These are phyloP conservation scores for Cromileptes altivelis DNA, from an alignment of 2,113 vertebrate genomes.

Conservation along the genomic window DNA sequence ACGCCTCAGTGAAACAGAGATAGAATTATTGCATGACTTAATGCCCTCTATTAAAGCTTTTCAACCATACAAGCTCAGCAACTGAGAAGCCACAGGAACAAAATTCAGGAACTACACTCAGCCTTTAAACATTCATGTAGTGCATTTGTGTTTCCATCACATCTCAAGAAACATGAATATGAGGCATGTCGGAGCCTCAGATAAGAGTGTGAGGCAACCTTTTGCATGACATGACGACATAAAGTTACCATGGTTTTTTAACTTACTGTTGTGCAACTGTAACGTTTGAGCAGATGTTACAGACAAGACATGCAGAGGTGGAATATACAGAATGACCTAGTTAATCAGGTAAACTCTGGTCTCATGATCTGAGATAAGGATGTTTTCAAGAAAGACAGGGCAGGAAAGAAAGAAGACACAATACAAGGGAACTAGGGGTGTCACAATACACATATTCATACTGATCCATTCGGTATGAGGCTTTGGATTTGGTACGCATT, in stretches of 20 bases:
- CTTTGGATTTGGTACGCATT: too few relatives aligned
- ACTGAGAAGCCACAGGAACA: neutral
- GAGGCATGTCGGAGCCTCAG: neutral
- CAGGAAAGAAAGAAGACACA: too few relatives aligned
- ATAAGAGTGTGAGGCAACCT: neutral
- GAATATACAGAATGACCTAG: neutral
- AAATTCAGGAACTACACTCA: neutral
- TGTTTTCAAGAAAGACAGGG: too few relatives aligned
- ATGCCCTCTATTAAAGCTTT: neutral
- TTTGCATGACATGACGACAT: neutral
- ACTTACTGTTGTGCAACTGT: neutral
- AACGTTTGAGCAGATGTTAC: neutral
- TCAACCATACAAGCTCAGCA: neutral
- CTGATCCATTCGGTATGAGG: too few relatives aligned
- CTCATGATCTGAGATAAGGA: too few relatives aligned
- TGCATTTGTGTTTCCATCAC: neutral
- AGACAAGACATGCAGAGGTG: neutral
- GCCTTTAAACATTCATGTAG: neutral
- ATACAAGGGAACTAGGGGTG: too few relatives aligned
- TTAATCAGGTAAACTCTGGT: neutral
- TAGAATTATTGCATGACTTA: neutral
- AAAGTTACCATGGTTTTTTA: neutral
- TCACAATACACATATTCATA: too few relatives aligned
- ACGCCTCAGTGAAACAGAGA: constrained; percentile 9
- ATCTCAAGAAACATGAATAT: neutral